A percentile compares a stretch with the other conserved stretches of the same genome.
These are phyloP conservation scores for Trididemnum clinides DNA, from an alignment of 23 tunicate genomes.

Conservation along the genomic window DNA sequence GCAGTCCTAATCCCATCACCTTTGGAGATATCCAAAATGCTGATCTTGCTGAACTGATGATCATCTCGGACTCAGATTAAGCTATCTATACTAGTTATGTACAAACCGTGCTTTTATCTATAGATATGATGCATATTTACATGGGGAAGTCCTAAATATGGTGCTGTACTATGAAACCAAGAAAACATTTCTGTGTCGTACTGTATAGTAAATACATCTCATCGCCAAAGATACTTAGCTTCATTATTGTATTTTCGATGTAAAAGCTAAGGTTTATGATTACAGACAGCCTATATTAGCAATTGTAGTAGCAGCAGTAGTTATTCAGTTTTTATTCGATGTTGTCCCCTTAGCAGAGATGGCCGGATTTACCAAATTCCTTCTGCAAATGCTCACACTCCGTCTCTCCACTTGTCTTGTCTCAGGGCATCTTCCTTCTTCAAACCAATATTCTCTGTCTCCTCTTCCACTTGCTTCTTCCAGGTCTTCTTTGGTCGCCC, in stretches of 20 bases:
- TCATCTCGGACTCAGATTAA: slow-evolving; percentile 11
- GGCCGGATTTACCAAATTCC: too few species aligned
- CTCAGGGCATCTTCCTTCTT: too few species aligned
- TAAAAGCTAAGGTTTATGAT: not conserved
- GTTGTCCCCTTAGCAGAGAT: too few species aligned
- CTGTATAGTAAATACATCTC: not conserved
- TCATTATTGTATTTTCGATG: slow-evolving; percentile 14
- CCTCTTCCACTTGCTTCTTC: too few species aligned
- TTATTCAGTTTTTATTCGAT: too few species aligned
- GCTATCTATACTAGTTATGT: too few species aligned
- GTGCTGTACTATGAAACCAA: not conserved
- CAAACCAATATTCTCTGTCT: too few species aligned
- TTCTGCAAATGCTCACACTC: too few species aligned
- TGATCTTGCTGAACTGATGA: slow-evolving; percentile 1
- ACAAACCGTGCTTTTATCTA: not conserved
- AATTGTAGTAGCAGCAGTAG: too few species aligned
- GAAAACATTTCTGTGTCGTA: not conserved
- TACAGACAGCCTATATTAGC: not conserved
- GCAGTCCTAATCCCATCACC: not conserved
- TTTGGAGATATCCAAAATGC: not conserved
- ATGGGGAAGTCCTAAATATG: not conserved
- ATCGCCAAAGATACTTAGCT: not conserved
- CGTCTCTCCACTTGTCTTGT: too few species aligned
- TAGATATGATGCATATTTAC: not conserved
- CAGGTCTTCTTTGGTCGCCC: too few species aligned